These are phyloP conservation scores for Urophycis tenuis DNA, from an alignment of 2,797 vertebrate species.

Conservation along the genomic window DNA sequence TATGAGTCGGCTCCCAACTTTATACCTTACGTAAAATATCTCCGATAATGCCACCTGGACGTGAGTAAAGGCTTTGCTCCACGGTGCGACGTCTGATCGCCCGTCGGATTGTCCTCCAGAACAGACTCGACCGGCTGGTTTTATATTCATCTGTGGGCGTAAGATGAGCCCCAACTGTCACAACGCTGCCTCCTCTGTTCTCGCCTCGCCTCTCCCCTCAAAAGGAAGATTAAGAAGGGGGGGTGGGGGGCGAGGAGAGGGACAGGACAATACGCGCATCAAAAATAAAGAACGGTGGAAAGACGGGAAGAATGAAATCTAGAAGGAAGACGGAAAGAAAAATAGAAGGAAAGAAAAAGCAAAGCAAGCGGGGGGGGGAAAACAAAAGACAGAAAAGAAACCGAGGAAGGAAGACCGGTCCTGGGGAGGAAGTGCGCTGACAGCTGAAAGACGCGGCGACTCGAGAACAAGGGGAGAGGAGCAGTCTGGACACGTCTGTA, in stretches of 20 bases:
- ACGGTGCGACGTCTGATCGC: background rate
- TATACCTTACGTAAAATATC: background rate
- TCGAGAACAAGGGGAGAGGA: background rate
- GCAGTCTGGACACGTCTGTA: constrained; percentile 4
- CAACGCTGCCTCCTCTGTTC: background rate
- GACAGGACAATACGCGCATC: background rate
- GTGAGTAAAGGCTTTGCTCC: background rate
- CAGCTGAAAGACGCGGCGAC: background rate
- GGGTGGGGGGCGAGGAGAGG: background rate
- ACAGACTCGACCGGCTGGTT: background rate
- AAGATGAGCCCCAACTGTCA: background rate
- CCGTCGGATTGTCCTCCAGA: background rate
- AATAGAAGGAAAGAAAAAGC: background rate
- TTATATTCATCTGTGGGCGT: background rate
- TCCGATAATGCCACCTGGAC: background rate
- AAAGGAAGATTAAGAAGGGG: background rate
- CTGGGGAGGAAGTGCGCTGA: constrained; percentile 3
- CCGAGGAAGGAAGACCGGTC: background rate
- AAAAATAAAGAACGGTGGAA: background rate
- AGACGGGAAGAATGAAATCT: background rate
- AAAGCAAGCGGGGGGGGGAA: background rate
- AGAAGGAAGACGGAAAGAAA: no score
- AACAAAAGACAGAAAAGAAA: background rate
- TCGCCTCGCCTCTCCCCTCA: background rate
- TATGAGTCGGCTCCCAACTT: background rate